Percentiles rank a stretch among this genome's conserved stretches.
phyloP scores from a whole-genome alignment of 2,888 invertebrate species.

The Pinctada fucata region DNA sequence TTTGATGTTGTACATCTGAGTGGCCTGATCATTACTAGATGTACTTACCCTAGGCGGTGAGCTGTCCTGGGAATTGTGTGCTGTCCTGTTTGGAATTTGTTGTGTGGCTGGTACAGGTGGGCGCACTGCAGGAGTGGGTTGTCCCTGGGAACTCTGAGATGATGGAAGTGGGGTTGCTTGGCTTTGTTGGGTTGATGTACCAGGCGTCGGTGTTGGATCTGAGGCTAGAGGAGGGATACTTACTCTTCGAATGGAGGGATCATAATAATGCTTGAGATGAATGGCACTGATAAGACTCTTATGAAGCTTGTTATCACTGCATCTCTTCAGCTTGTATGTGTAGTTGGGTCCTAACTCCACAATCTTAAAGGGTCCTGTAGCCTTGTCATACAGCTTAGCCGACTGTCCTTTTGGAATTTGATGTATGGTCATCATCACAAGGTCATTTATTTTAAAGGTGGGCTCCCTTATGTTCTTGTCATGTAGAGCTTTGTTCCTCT shows the following conservation, averaged over 20 bases:
- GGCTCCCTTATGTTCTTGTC: slow-evolving; percentile 27
- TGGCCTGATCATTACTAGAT: too few relatives aligned
- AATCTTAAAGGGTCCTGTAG: slow-evolving; percentile 36
- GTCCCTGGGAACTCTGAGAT: too few relatives aligned
- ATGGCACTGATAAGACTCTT: slow-evolving; percentile 11
- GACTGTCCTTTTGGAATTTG: slow-evolving; percentile 29
- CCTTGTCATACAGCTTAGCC: slow-evolving; percentile 33
- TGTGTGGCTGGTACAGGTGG: too few relatives aligned
- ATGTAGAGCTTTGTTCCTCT: slow-evolving; percentile 14
- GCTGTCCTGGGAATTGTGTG: too few relatives aligned
- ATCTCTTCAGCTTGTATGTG: slow-evolving; percentile 26
- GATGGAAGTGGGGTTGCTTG: too few relatives aligned
- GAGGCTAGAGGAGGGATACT: too few relatives aligned
- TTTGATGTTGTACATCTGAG: too few relatives aligned
- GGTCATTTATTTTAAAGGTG: slow-evolving; percentile 21
- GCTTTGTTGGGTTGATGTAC: too few relatives aligned
- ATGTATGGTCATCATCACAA: slow-evolving; percentile 19
- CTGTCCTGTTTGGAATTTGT: too few relatives aligned
- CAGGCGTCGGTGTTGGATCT: too few relatives aligned
- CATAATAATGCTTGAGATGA: slow-evolving; percentile 20
- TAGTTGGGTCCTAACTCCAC: slow-evolving; percentile 32
- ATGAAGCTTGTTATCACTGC: background rate
- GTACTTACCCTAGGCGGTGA: too few relatives aligned
- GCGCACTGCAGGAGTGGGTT: too few relatives aligned
- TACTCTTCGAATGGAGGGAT: slow-evolving; percentile 6